phyloP scores from a whole-genome alignment of 2,888 invertebrate genomes.

The Seladonia tumulorum region DNA sequence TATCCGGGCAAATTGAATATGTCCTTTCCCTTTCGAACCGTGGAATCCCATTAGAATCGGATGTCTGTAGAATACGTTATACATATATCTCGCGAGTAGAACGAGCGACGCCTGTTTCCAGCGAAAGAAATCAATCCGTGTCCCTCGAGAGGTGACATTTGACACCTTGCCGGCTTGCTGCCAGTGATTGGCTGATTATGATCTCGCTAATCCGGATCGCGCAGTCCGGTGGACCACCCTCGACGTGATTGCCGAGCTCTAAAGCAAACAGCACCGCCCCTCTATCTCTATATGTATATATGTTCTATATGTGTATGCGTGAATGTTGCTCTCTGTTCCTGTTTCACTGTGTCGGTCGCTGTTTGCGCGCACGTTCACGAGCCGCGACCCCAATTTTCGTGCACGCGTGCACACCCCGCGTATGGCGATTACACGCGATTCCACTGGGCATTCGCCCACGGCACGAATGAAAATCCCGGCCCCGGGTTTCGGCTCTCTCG shows the following conservation, averaged over 20 bases:
- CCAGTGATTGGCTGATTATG: constrained; percentile 83
- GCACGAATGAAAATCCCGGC: constrained; percentile 66
- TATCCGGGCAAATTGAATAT: constrained; percentile 44
- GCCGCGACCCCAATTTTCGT: constrained; percentile 60
- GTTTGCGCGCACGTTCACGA: background rate
- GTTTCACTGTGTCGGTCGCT: background rate
- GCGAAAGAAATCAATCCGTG: constrained; percentile 74
- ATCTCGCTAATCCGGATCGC: constrained; percentile 81
- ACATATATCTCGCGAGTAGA: background rate
- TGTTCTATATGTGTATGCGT: background rate
- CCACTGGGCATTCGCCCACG: constrained; percentile 63
- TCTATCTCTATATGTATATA: constrained; percentile 36
- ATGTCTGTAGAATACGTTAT: constrained; percentile 30
- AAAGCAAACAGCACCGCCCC: constrained; percentile 74
- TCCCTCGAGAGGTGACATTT: constrained; percentile 79
- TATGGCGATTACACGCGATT: constrained; percentile 70
- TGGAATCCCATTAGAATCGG: constrained; percentile 56
- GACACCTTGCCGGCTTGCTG: constrained; percentile 76
- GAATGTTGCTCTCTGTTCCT: background rate
- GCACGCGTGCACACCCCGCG: constrained; percentile 53
- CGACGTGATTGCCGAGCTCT: constrained; percentile 80
- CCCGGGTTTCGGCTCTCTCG: constrained; percentile 39
- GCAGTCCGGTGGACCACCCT: constrained; percentile 76
- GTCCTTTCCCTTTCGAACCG: constrained; percentile 31
- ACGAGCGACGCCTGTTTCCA: constrained; percentile 10